A percentile compares a stretch with the other conserved stretches of the same genome.
These are phyloP conservation scores for Phataginus tricuspis DNA, from an alignment of 2,797 vertebrate genomes.

Conservation along the genomic window DNA sequence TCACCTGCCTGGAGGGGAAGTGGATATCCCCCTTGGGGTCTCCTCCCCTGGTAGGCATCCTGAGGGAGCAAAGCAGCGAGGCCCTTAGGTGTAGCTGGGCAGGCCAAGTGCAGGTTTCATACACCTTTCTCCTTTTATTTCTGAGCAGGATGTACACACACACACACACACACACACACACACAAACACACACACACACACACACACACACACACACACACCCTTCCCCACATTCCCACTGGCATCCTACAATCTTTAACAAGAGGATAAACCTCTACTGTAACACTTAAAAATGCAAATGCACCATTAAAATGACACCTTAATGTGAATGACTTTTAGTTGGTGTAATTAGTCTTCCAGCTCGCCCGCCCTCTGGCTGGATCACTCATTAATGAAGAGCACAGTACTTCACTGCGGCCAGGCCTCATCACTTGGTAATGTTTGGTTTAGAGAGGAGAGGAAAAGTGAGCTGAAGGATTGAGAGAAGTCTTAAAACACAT, in stretches of 20 bases:
- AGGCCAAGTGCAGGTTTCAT: not conserved
- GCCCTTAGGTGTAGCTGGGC: not conserved
- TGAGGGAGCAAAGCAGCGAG: not conserved
- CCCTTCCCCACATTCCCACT: not conserved
- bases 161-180: not conserved
- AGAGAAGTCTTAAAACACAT: not conserved
- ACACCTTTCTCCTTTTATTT: not conserved
- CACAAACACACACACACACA: too few relatives aligned
- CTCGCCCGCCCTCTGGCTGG: not conserved
- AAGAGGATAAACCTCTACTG: conserved; percentile 5
- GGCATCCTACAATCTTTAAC: conserved; percentile 20
- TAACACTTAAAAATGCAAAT: conserved; percentile 46
- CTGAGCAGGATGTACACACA: not conserved
- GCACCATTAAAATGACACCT: not conserved
- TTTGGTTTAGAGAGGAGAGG: not conserved
- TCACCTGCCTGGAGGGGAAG: not conserved
- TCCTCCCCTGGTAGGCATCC: not conserved
- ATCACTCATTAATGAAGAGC: not conserved
- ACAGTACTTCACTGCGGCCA: not conserved
- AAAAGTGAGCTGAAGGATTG: not conserved
- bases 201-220: not conserved
- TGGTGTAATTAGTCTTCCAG: conserved; percentile 43
- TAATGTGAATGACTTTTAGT: conserved; percentile 12
- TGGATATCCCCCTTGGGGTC: not conserved
- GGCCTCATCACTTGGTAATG: not conserved